phyloP scores from a whole-genome alignment of 2,888 invertebrate genomes.

The Empis livida region DNA sequence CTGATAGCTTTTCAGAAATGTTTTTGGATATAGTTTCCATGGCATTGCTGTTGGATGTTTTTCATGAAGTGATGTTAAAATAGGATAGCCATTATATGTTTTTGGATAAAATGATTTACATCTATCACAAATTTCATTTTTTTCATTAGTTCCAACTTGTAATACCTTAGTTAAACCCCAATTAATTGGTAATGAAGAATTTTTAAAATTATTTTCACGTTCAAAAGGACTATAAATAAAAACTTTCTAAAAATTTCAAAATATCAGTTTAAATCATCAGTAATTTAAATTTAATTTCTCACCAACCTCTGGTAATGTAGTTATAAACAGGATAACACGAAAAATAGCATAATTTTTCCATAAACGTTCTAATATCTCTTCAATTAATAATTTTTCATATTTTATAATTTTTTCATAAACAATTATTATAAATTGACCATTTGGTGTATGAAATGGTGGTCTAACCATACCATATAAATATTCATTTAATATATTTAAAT shows the following conservation, averaged over 20 bases:
- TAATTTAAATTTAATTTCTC: too few relatives aligned
- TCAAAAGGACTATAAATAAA: neutral
- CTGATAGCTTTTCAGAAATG: slow-evolving; percentile 1
- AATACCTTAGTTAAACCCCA: neutral
- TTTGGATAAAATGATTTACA: slow-evolving; percentile 11
- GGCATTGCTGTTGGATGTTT: slow-evolving; percentile 18
- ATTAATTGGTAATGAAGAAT: neutral
- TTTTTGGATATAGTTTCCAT: slow-evolving; percentile 12
- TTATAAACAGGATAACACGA: slow-evolving; percentile 2
- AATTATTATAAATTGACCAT: slow-evolving; percentile 7
- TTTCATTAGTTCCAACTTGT: neutral
- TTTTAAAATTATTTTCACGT: neutral
- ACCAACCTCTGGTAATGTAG: neutral
- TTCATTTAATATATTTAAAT: slow-evolving; percentile 5
- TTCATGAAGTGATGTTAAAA: slow-evolving; percentile 22
- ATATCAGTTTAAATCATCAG: neutral
- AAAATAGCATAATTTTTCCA: slow-evolving; percentile 12
- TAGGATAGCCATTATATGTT: slow-evolving; percentile 24
- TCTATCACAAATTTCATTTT: neutral
- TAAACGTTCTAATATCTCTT: slow-evolving; percentile 7
- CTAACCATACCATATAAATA: slow-evolving; percentile 10
- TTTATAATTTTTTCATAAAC: slow-evolving; percentile 2
- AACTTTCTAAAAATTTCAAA: neutral
- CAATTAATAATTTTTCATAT: neutral
- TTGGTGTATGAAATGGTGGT: slow-evolving; percentile 9